Evolutionary conservation across 2,113 vertebrate species (phyloP), one percentile per base, ranked within the genome.

Genomic region (Cephalopholis sonnerati): DNA sequence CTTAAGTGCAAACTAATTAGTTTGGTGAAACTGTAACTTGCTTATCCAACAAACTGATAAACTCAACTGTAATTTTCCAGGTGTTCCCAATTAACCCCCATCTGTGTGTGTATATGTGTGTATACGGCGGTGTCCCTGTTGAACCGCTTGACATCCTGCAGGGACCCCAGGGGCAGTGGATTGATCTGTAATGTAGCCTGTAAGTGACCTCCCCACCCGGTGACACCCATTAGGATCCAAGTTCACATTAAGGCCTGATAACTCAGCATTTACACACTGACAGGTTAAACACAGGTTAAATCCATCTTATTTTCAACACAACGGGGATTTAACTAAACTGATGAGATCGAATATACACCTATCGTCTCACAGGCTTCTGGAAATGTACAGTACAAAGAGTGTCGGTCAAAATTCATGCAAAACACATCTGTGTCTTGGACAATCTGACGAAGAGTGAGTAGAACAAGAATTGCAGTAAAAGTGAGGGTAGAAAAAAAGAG

Each of bases 151-250:
- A 83, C 87, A 78, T 79, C 82, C 89, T 91, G 90, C 88, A 82
- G 74, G 78, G 88, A 84, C 85, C 85, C 89, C 85, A 83, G 91
- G 89, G 92, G 74, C 70, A 51, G 27, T 76, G 25, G 74, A 93
- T 93, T 89, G 93, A 94, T 94, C 88, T 79, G 92, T 92, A 92
- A 94, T 86, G 86, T 90, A 92, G 91, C 90, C 90, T 92, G 93
- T 92, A 92, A 93, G 82, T 92, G 93, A 94, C 93, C 93, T 87
- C 82, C 9, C 76, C 65, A 77, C 89, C 87, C 79, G 74, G 72
- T 81, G 82, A 80, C 77, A 75, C 78, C 81, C 85, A 82, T 90
- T 90, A 89, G 64, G 70, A 72, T 77, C 83, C 78, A 76, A 39
- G 67, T 72, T 82, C 65, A 64, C 81, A 79, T 79, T 67, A 76